Base-by-base conservation (phyloP, 2,888 invertebrate genomes). In the Xylota sylvarum region DNA sequence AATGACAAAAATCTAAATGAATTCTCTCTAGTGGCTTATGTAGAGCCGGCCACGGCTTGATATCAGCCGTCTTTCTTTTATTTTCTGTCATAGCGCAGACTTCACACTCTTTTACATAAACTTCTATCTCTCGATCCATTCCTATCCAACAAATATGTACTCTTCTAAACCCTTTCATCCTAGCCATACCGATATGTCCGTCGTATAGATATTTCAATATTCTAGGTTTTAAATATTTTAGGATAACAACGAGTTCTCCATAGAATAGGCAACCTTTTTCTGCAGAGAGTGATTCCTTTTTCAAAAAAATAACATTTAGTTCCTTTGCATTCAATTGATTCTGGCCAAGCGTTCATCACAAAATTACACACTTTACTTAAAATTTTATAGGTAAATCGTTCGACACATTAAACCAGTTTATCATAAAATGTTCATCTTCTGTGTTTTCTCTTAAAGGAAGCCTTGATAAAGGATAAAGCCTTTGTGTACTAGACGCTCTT, bases 401-500 rank as follows among this genome's bases (percentile, higher is more conserved):
- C 12, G 37, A 3, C 37, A 12, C 37, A 12, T 37, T 37, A 37
- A 37, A 37, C 37, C 37, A 37, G 6, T 12, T 37, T 32, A 32
- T 32, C 32, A 32, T 32, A 32, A 32, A 32, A 32, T 32, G 32
- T 32, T 32, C 35, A 35, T 35, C 35, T 35, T 37, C 12, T 12
- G 37, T 37, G 12, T 12, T 37, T 37, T 12, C 37, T 37, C 37
- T 37, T 37, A 37, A 12, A 9, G 35, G 58, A 3, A 58, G 58
- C 17, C 58, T 23, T 14, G 32, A 56, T 35, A 56, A 35, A 0
- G 35, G 48, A 77, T 70, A 5, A 14, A 35, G 17, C n/a, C n/a
- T n/a, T n/a, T n/a, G n/a, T n/a, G n/a, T n/a, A 82, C 43, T 7
- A 62, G 74, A 30, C 17, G 32, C 19, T 76, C 64, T 17, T 58